Evolutionary conservation across 2,797 vertebrate genomes (phyloP).

Genomic region (Bufotes viridis): DNA sequence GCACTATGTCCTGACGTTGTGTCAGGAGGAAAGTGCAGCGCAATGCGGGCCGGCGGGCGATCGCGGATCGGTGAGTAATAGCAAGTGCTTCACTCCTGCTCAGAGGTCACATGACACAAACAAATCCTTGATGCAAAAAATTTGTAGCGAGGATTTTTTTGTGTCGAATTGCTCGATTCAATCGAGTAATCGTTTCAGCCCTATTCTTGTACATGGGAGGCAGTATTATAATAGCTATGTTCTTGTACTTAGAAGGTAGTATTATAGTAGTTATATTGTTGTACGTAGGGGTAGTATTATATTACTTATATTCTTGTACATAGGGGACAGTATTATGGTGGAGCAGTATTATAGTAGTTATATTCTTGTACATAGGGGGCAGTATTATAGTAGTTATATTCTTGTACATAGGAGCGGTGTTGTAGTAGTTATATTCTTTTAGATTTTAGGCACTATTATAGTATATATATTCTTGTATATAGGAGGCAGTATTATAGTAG

Average conservation of each 20-base stretch:
- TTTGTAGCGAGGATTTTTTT: no score
- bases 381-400: constrained; percentile 3
- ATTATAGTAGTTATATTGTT: constrained; percentile 6
- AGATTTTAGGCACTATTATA: neutral
- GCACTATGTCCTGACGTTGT: no score
- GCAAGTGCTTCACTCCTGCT: no score
- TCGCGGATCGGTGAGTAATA: no score
- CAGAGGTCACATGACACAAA: no score
- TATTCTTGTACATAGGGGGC: neutral
- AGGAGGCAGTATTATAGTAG: no score
- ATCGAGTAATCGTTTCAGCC: no score
- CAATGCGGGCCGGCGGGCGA: no score
- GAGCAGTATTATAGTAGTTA: neutral
- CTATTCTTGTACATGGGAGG: neutral
- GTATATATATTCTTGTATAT: neutral
- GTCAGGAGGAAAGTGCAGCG: no score
- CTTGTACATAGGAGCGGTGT: neutral
- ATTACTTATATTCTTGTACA: neutral
- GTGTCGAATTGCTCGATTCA: no score
- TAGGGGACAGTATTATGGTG: neutral
- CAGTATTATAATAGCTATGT: neutral
- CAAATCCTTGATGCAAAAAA: no score
- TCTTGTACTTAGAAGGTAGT: neutral
- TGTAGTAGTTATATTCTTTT: neutral
- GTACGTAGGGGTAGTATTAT: neutral